Percentiles rank a stretch among this genome's conserved stretches.
Conservation (phyloP, 2,797 vertebrate species). For the Hippoglossus hippoglossus region DNA sequence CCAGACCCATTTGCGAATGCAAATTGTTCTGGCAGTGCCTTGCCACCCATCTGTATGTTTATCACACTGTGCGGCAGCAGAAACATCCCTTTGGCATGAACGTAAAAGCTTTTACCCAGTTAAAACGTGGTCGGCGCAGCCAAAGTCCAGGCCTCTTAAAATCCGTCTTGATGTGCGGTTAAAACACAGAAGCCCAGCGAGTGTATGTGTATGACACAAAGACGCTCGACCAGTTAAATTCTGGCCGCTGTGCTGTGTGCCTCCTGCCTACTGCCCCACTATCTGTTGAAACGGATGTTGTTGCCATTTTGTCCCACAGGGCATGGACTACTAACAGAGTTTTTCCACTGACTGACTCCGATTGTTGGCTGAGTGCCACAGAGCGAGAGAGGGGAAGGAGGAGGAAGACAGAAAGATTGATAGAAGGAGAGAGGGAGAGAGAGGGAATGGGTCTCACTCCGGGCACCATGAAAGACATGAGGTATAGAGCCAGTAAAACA, state of each 20-base stretch:
- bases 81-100: slow-evolving; percentile 4
- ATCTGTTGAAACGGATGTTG: slow-evolving; percentile 72
- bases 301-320: slow-evolving; percentile 72
- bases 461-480: slow-evolving; percentile 44
- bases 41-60: neutral
- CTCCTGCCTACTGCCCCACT: slow-evolving; percentile 51
- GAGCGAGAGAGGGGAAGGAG: slow-evolving; percentile 41
- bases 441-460: slow-evolving; percentile 20
- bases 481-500: slow-evolving; percentile 23
- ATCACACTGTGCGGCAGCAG: neutral
- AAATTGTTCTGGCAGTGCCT: neutral
- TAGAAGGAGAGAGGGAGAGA: slow-evolving; percentile 22
- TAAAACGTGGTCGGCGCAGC: neutral
- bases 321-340: slow-evolving; percentile 77
- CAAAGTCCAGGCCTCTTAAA: slow-evolving; percentile 11
- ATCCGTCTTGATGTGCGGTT: slow-evolving; percentile 17
- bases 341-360: slow-evolving; percentile 77
- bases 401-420: slow-evolving; percentile 42
- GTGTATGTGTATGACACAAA: slow-evolving; percentile 42
- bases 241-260: slow-evolving; percentile 39
- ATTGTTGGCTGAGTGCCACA: slow-evolving; percentile 69
- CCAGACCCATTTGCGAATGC: neutral
- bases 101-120: neutral
- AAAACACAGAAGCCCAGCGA: slow-evolving; percentile 20
- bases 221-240: slow-evolving; percentile 49